A percentile compares a stretch with the other conserved stretches of the same genome.
Conservation (phyloP, 2,113 vertebrate genomes). For the Ophiodon elongatus region DNA sequence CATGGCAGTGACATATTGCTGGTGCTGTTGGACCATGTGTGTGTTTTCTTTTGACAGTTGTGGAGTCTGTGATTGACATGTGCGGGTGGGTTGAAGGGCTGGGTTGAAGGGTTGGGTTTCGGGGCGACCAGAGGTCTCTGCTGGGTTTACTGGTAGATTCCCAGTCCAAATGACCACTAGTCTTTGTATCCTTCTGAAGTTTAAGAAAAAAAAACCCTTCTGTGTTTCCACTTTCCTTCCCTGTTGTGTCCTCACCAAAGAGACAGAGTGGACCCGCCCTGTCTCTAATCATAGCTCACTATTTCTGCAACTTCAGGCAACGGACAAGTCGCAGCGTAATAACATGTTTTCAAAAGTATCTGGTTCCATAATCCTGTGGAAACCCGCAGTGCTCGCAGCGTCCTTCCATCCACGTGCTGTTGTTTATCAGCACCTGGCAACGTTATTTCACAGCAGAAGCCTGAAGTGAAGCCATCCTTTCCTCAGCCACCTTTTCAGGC, state of each 20-base stretch:
- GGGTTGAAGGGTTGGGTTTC: slow-evolving; percentile 23
- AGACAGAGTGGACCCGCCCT: slow-evolving; percentile 46
- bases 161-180: not conserved
- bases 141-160: not conserved
- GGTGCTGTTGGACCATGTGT: slow-evolving; percentile 11
- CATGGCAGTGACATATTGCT: not conserved
- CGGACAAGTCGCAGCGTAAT: slow-evolving; percentile 2
- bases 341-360: not conserved
- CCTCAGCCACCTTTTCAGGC: not conserved
- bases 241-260: slow-evolving; percentile 29
- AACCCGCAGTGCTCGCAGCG: not conserved
- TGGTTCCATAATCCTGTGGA: slow-evolving; percentile 19
- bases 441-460: not conserved
- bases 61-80: slow-evolving; percentile 58
- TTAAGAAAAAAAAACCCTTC: not conserved
- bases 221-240: slow-evolving; percentile 3
- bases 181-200: not conserved
- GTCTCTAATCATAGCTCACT: slow-evolving; percentile 18
- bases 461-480: not conserved
- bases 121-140: not conserved
- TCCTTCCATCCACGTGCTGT: not conserved
- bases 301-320: slow-evolving; percentile 19
- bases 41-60: slow-evolving; percentile 30
- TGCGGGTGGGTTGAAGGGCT: slow-evolving; percentile 41
- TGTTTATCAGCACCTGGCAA: not conserved